Evolutionary conservation across 2,113 vertebrate species (phyloP).

Genomic region (Petromus typicus): DNA sequence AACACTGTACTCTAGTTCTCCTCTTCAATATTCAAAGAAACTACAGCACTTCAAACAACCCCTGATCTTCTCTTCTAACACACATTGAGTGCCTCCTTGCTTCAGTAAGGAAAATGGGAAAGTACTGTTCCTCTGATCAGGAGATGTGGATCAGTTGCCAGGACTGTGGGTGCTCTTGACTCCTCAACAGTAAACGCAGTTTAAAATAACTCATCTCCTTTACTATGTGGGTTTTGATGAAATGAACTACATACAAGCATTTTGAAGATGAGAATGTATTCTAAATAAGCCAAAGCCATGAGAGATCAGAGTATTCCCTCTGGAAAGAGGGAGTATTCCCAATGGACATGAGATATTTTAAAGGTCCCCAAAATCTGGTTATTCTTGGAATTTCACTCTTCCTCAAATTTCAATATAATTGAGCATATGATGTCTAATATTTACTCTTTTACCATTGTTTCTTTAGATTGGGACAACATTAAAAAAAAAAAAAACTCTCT

Average conservation of each 20-base stretch:
- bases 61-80: constrained; percentile 6
- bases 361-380: neutral
- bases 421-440: neutral
- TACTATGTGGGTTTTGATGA: neutral
- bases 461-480: neutral
- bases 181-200: neutral
- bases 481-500: neutral
- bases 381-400: neutral
- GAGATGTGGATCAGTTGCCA: neutral
- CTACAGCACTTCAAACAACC: neutral
- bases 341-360: neutral
- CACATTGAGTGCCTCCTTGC: neutral
- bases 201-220: neutral
- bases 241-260: neutral
- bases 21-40: neutral
- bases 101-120: neutral
- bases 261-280: neutral
- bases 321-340: no score
- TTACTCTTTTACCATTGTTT: neutral
- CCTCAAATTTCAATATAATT: neutral
- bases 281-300: neutral
- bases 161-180: neutral
- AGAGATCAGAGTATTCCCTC: neutral
- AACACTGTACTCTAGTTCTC: neutral
- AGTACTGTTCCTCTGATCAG: neutral